phyloP scores from a whole-genome alignment of 2,113 vertebrate species.

The Entomyzon cyanotis region DNA sequence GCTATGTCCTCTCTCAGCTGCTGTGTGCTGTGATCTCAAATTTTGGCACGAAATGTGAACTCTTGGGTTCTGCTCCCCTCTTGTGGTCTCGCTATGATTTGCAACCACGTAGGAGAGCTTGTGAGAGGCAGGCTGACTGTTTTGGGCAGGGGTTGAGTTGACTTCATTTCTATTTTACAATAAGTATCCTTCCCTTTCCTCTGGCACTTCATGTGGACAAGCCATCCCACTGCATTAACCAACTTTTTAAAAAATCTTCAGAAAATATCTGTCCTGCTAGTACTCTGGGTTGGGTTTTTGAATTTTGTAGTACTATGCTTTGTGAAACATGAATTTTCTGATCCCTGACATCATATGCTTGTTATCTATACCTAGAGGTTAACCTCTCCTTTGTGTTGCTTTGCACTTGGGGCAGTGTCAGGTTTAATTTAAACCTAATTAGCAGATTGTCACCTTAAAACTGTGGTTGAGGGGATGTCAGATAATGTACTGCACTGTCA shows the following conservation, averaged over 20 bases:
- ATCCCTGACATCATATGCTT: not conserved
- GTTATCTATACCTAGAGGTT: not conserved
- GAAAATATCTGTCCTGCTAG: not conserved
- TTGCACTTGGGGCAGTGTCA: not conserved
- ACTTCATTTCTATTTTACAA: not conserved
- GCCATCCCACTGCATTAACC: not conserved
- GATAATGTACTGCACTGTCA: not conserved
- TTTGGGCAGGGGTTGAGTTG: not conserved
- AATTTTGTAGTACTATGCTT: not conserved
- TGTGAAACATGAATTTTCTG: not conserved
- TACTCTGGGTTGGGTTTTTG: not conserved
- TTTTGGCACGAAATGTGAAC: not conserved
- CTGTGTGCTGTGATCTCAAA: accelerated
- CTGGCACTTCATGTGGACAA: not conserved
- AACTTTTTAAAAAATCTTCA: no score
- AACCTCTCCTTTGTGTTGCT: not conserved
- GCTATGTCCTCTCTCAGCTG: not conserved
- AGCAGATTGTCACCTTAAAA: not conserved
- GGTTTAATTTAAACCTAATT: not conserved
- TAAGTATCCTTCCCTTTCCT: not conserved
- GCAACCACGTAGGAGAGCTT: not conserved
- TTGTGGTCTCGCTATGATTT: not conserved
- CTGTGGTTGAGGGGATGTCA: not conserved
- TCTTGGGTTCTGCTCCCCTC: slow-evolving; percentile 24
- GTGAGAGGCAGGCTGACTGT: not conserved